Conservation (phyloP, 2,888 invertebrate species). For the Hydriomena furcata region DNA sequence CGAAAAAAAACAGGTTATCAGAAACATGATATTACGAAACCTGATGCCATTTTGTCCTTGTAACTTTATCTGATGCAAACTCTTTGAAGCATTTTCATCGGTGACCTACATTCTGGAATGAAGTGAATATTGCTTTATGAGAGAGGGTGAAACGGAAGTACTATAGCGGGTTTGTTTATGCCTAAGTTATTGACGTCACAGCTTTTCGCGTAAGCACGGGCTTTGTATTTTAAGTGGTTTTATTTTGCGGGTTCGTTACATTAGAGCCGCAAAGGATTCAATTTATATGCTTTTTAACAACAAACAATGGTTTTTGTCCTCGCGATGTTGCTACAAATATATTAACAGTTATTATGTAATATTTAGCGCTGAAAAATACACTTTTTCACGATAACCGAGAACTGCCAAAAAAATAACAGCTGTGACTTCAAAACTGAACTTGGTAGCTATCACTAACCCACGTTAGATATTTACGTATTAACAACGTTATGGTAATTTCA, state of each 20-base stretch:
- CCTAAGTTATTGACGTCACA: conserved; percentile 22
- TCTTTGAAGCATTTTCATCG: conserved; percentile 18
- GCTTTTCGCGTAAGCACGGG: not conserved
- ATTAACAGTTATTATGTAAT: too few relatives aligned
- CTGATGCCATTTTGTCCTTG: conserved; percentile 13
- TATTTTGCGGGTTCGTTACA: not conserved
- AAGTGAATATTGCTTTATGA: conserved; percentile 32
- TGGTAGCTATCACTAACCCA: too few relatives aligned
- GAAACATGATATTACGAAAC: conserved; percentile 19
- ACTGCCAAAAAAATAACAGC: too few relatives aligned
- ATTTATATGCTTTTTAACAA: too few relatives aligned
- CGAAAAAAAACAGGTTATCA: conserved; percentile 5
- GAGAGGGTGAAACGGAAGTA: conserved; percentile 18
- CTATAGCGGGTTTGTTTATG: conserved; percentile 22
- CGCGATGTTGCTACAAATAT: too few relatives aligned
- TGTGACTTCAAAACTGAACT: too few relatives aligned
- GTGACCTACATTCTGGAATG: conserved; percentile 32
- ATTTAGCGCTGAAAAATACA: too few relatives aligned
- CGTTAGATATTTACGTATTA: too few relatives aligned
- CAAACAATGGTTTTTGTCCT: too few relatives aligned
- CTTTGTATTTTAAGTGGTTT: not conserved
- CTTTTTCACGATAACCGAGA: too few relatives aligned
- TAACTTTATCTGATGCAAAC: conserved; percentile 17
- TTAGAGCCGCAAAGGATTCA: not conserved
- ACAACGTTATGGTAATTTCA: too few relatives aligned